Percentiles rank a stretch among this genome's conserved stretches.
phyloP scores from a whole-genome alignment of 1,140 invertebrate species.

The Laupala kohalensis region DNA sequence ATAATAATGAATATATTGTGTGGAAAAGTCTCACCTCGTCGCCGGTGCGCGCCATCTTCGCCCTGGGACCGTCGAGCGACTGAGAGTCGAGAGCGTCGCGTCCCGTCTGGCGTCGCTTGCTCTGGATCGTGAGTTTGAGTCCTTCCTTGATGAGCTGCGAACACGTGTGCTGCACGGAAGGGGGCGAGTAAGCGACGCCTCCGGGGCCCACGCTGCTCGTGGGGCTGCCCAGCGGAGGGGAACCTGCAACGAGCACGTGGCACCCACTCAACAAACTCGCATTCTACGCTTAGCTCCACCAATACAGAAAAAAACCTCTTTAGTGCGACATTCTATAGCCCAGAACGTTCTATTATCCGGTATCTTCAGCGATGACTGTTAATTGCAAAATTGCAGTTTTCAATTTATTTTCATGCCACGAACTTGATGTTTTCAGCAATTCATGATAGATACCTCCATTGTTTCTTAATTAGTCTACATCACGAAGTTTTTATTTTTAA shows the following conservation, averaged over 20 bases:
- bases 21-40: slow-evolving; percentile 46
- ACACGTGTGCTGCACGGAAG: slow-evolving; percentile 64
- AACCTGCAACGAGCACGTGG: too few species aligned
- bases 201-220: not conserved
- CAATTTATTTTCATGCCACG: too few species aligned
- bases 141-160: slow-evolving; percentile 83
- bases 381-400: too few species aligned
- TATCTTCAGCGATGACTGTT: not conserved
- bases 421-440: too few species aligned
- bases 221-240: slow-evolving; percentile 2
- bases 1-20: too few species aligned
- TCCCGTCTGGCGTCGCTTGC: slow-evolving; percentile 60
- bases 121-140: slow-evolving; percentile 78
- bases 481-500: too few species aligned
- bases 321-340: too few species aligned
- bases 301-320: too few species aligned
- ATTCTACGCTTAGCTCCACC: too few species aligned
- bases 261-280: not conserved
- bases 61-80: slow-evolving; percentile 9
- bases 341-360: not conserved
- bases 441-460: too few species aligned
- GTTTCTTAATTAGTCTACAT: too few species aligned
- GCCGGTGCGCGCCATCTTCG: slow-evolving; percentile 40
- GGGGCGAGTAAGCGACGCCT: slow-evolving; percentile 30
- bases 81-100: slow-evolving; percentile 22